Evolutionary conservation across 2,888 invertebrate genomes (phyloP), one percentile per base, ranked within the genome.

Genomic region (Lasioglossum villosulum): DNA sequence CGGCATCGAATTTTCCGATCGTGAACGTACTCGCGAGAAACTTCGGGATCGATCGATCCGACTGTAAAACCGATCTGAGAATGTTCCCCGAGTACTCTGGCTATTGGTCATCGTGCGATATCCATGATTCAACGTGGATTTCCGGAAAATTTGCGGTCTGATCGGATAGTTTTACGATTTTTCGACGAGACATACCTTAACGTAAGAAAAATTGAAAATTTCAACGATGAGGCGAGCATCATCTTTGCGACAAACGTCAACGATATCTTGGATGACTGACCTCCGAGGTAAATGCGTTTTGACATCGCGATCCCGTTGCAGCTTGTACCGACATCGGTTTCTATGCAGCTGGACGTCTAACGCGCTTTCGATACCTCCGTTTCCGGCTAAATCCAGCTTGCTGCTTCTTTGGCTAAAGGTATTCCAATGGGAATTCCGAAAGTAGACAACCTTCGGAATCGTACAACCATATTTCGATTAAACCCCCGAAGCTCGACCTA

Each of bases 181-280:
- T 37, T 68, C 34, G 66, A 66, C 34, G 34, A 16, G 10, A 19
- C 10, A 4, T 4, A 8, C 19, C 8, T 19, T 66, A 34, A 23
- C 66, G 16, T 16, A 19, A 19, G 30, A 63, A 30, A 30, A 30
- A 30, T 63, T 42, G 42, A 42, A 42, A 42, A 42, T 14, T 14
- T 0, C 42, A 4, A 42, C 12, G 3, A 14, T 12, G 42, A 42
- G 4, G 12, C 42, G 82, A 78, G 82, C 27, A 14, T 14, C 81
- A 83, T 86, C 83, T 88, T 88, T 37, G 86, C 80, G 86, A 52
- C 76, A 86, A 73, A 85, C 85, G 88, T 89, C 89, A 76, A 73
- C 79, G 80, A 80, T 79, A 72, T 90, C 80, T 86, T 88, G 91
- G 91, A 90, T 79, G 83, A 79, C 71, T 89, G 91, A 87, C 87